Percentiles rank a stretch among this genome's conserved stretches.
Evolutionary conservation across 2,888 invertebrate genomes (phyloP).

Genomic region (Steromphala cineraria): DNA sequence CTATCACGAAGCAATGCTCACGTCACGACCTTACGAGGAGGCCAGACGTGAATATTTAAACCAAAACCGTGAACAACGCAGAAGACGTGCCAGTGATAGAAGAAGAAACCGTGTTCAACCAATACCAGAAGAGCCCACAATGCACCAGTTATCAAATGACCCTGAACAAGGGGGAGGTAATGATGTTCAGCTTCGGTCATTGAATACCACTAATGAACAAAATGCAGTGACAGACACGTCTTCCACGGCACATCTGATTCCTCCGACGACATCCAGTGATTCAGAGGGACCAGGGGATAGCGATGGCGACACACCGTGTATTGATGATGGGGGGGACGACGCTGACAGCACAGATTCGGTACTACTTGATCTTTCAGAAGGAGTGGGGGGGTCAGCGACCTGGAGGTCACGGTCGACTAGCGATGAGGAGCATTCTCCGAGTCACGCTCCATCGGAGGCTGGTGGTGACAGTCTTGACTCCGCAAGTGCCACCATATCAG

Average conservation of each 20-base stretch:
- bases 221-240: neutral
- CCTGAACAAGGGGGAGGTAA: neutral
- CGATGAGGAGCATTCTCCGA: constrained; percentile 30
- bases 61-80: constrained; percentile 13
- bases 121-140: neutral
- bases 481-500: constrained; percentile 25
- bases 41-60: constrained; percentile 57
- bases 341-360: constrained; percentile 27
- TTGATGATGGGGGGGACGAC: constrained; percentile 22
- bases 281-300: constrained; percentile 7
- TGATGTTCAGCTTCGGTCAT: neutral
- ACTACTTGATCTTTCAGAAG: constrained; percentile 39
- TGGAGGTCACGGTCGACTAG: constrained; percentile 30
- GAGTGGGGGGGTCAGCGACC: constrained; percentile 34
- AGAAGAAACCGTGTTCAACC: neutral
- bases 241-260: neutral
- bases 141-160: neutral
- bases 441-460: neutral
- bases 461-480: constrained; percentile 25
- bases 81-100: neutral
- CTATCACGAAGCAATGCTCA: constrained; percentile 76
- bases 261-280: constrained; percentile 22
- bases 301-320: neutral
- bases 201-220: neutral
- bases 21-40: constrained; percentile 71